Percentiles rank a stretch among this genome's conserved stretches.
These are phyloP conservation scores for Ceratothoa steindachneri DNA, from an alignment of 2,888 invertebrate genomes.

Conservation along the genomic window DNA sequence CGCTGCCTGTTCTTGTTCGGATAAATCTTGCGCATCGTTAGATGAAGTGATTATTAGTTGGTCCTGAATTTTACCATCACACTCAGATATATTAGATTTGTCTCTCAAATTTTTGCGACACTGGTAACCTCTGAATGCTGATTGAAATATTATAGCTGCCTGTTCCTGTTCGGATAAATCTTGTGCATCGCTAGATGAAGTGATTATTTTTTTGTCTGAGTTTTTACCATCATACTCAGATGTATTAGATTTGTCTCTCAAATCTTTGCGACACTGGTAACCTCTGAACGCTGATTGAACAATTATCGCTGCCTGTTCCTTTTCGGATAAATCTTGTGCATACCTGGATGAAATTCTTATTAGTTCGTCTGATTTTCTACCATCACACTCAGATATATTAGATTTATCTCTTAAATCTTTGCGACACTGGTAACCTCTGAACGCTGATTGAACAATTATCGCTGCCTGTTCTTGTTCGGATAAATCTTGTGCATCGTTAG, in stretches of 20 bases:
- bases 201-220: neutral
- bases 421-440: neutral
- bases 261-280: neutral
- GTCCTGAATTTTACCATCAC: neutral
- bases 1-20: neutral
- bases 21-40: neutral
- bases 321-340: no score
- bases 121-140: neutral
- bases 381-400: no score
- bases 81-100: neutral
- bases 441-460: neutral
- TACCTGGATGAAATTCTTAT: no score
- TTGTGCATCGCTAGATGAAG: neutral
- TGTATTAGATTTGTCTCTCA: neutral
- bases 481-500: no score
- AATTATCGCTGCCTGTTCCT: neutral
- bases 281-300: neutral
- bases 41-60: neutral
- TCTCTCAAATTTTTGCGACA: neutral
- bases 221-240: no score
- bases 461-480: neutral
- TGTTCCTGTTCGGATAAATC: neutral
- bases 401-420: neutral
- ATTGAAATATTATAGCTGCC: neutral
- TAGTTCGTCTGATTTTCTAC: no score